Evolutionary conservation across 2,113 vertebrate genomes (phyloP), one percentile per base, ranked within the genome.

Genomic region (Phalacrocorax aristotelis): DNA sequence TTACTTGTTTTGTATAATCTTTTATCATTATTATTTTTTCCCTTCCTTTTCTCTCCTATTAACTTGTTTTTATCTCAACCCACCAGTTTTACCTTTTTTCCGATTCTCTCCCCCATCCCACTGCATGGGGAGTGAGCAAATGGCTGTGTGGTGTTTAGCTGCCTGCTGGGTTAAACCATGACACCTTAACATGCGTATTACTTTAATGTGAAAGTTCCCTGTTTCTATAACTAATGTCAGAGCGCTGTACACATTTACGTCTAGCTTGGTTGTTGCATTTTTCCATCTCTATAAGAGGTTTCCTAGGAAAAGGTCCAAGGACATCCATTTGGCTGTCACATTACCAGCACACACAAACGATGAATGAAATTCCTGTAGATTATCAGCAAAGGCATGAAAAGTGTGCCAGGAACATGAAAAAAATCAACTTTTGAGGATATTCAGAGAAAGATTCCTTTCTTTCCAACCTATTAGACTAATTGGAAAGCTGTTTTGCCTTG

Each of bases 281-380:
- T 91, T 74, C 61, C 49, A 62, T 90, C 77, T 71, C 93, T 83
- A 11, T 70, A 72, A 91, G 76, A 89, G 70, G 74, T 83, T 80
- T 68, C 71, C 29, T 82, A 95, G 85, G 91, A 93, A 92, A 95
- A 91, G 16, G 44, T 46, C 44, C 44, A 46, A 15, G 44, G 44
- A 68, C 57, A 87, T 69, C 88, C 76, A 62, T 70, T 81, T 57
- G 57, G 13, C 82, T 70, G 77, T 79, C 38, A 64, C 16, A 46
- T 75, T 76, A 60, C 32, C 5, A 14, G 76, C 68, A 77, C 6
- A 48, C 65, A 79, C 55, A 90, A 85, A 66, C 95, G 83, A 95
- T 93, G 96, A 54, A 87, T 76, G 30, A 92, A 92, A 94, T 95
- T 97, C 94, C 90, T 91, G 85, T 66, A 94, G 83, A 91, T 92